phyloP scores from a whole-genome alignment of 2,888 invertebrate species.

The Xanthorhoe spadicearia region DNA sequence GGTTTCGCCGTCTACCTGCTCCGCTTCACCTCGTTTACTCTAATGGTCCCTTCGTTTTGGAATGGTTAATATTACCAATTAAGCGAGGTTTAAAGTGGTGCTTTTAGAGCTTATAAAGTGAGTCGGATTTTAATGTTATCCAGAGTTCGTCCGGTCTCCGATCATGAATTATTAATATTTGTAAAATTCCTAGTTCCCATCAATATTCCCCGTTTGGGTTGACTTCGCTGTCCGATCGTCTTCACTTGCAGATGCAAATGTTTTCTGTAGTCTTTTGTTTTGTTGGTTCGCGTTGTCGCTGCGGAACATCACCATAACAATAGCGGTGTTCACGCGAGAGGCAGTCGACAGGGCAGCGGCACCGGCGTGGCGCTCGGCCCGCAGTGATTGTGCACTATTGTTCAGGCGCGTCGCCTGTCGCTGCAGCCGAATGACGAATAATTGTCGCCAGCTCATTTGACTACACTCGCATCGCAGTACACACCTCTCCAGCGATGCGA shows the following conservation, averaged over 20 bases:
- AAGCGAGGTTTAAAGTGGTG: constrained; percentile 70
- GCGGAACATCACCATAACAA: constrained; percentile 78
- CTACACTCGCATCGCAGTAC: constrained; percentile 44
- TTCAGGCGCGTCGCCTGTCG: constrained; percentile 61
- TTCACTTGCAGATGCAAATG: constrained; percentile 69
- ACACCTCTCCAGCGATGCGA: constrained; percentile 44
- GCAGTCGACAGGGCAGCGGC: constrained; percentile 69
- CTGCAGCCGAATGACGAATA: constrained; percentile 60
- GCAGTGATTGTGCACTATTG: constrained; percentile 77
- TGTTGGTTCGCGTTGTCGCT: constrained; percentile 53
- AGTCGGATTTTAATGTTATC: constrained; percentile 71
- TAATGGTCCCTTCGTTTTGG: constrained; percentile 68
- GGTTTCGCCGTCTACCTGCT: constrained; percentile 77
- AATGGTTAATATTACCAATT: constrained; percentile 79
- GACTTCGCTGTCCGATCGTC: constrained; percentile 41
- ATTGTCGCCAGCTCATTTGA: constrained; percentile 58
- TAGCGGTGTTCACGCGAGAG: constrained; percentile 70
- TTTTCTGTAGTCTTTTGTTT: constrained; percentile 68
- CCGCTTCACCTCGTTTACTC: constrained; percentile 68
- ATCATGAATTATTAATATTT: constrained; percentile 74
- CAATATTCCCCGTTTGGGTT: constrained; percentile 51
- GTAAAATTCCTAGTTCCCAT: constrained; percentile 56
- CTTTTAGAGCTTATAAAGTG: constrained; percentile 66
- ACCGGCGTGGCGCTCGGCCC: constrained; percentile 38
- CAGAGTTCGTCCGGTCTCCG: constrained; percentile 57